Evolutionary conservation across 1,140 invertebrate species (phyloP).

Genomic region (Panagrolaimus sp.): DNA sequence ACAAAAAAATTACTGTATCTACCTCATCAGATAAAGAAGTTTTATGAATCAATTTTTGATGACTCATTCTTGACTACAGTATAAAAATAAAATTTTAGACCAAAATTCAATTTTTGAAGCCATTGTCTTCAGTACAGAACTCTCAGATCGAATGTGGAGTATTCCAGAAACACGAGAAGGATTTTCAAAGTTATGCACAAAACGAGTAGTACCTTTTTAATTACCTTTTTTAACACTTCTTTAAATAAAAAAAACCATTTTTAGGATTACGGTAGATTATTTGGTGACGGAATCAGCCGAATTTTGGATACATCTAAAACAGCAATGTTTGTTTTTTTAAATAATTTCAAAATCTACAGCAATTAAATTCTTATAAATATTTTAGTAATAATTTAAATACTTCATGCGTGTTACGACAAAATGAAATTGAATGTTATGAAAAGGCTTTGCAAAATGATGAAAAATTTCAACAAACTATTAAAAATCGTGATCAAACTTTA

Average conservation of each 20-base stretch:
- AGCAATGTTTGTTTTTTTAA: constrained; percentile 10
- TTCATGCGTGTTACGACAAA: constrained; percentile 28
- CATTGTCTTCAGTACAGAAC: constrained; percentile 37
- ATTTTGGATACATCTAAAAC: constrained; percentile 39
- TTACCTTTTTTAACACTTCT: background rate
- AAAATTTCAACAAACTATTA: constrained; percentile 37
- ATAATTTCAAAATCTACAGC: background rate
- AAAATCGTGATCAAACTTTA: constrained; percentile 34
- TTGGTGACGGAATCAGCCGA: constrained; percentile 48
- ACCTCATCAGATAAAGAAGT: too few species aligned
- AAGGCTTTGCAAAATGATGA: constrained; percentile 37
- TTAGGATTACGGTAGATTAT: constrained; percentile 28
- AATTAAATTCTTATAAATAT: background rate
- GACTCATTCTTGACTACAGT: too few species aligned
- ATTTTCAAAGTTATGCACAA: constrained; percentile 16
- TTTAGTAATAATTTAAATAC: constrained; percentile 45
- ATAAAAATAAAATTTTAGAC: too few species aligned
- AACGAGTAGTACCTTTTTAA: background rate
- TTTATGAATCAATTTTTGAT: too few species aligned
- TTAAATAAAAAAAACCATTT: constrained; percentile 26
- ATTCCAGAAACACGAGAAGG: constrained; percentile 23
- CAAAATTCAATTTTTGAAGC: constrained; percentile 30
- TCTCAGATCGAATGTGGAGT: constrained; percentile 43
- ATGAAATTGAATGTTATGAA: constrained; percentile 40
- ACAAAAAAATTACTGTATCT: too few species aligned